Percentiles rank a stretch among this genome's conserved stretches.
Conservation (phyloP, 2,113 vertebrate genomes). For the Macrotis lagotis region DNA sequence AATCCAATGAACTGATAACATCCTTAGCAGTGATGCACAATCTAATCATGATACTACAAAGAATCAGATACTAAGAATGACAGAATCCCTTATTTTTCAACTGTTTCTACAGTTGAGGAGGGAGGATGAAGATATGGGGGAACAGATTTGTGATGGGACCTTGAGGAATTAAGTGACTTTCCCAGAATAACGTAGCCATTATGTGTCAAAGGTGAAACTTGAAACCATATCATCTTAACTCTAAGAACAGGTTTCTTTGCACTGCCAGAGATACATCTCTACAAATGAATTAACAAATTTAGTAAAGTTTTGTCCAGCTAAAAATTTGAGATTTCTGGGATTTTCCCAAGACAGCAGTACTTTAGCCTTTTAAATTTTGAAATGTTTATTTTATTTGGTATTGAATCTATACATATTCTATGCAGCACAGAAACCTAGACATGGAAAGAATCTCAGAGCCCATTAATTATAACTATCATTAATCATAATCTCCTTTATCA, state of each 20-base stretch:
- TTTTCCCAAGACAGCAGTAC: background rate
- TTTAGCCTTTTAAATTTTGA: background rate
- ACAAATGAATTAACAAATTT: background rate
- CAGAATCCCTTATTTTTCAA: background rate
- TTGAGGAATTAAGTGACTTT: background rate
- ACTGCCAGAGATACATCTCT: background rate
- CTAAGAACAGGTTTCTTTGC: background rate
- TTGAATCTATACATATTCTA: background rate
- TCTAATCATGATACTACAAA: background rate
- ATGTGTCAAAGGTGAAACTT: background rate
- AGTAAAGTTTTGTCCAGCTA: too few relatives aligned
- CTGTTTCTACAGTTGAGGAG: background rate
- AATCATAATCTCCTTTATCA: background rate
- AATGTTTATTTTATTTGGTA: background rate
- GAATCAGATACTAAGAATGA: background rate
- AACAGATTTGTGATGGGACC: background rate
- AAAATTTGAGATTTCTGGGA: background rate
- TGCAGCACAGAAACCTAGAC: background rate
- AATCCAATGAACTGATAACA: background rate
- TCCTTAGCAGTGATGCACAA: background rate
- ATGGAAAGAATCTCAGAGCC: background rate
- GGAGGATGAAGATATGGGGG: background rate
- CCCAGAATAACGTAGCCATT: background rate
- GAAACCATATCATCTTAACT: background rate
- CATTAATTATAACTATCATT: background rate